phyloP scores from a whole-genome alignment of 2,888 invertebrate species.

The Tuta absoluta region DNA sequence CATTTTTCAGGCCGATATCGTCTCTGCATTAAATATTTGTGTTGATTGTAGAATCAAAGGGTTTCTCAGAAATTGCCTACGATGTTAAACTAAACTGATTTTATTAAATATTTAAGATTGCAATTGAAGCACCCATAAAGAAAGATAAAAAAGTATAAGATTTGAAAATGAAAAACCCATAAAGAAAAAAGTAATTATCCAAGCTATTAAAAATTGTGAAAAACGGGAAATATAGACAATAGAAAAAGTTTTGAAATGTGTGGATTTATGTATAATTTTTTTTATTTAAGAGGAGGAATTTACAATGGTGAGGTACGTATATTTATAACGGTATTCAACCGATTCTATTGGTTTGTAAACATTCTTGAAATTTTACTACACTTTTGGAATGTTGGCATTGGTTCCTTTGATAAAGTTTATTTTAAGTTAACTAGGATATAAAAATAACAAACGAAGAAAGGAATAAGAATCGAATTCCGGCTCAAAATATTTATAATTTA shows the following conservation, averaged over 20 bases:
- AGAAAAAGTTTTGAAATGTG: too few relatives aligned
- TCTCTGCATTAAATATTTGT: conserved; percentile 13
- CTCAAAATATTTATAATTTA: not conserved
- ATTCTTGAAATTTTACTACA: too few relatives aligned
- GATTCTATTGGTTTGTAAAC: too few relatives aligned
- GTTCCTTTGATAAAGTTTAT: too few relatives aligned
- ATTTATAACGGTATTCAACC: too few relatives aligned
- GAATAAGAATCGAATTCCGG: conserved; percentile 23
- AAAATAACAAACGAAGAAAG: conserved; percentile 28
- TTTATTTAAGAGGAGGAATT: too few relatives aligned
- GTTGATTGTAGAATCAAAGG: not conserved
- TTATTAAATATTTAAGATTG: not conserved
- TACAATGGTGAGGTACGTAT: too few relatives aligned
- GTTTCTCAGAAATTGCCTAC: not conserved
- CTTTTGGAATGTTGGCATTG: too few relatives aligned
- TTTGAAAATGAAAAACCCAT: not conserved
- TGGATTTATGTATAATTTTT: too few relatives aligned
- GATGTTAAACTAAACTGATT: not conserved
- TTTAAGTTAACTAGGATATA: conserved; percentile 4
- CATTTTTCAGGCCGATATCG: not conserved
- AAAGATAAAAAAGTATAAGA: not conserved
- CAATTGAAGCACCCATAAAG: not conserved
- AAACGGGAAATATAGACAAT: too few relatives aligned
- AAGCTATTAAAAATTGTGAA: too few relatives aligned
- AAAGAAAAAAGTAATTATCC: not conserved